Evolutionary conservation across 1,140 invertebrate species (phyloP).

Genomic region (Laupala kohalensis): DNA sequence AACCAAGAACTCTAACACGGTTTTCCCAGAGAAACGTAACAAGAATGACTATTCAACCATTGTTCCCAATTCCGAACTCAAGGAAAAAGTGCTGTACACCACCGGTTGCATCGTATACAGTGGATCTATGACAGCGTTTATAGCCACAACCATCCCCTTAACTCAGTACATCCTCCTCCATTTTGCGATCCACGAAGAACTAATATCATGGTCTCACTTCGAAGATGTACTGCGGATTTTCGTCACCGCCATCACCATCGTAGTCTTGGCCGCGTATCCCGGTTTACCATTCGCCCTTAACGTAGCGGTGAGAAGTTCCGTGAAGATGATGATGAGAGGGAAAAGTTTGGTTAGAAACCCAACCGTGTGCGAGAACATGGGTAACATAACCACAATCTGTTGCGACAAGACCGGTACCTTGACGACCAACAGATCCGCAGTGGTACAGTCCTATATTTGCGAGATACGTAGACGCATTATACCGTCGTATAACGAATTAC

Average conservation of each 20-base stretch:
- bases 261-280: conserved; percentile 98
- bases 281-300: conserved; percentile 96
- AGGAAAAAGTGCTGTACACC: conserved; percentile 45
- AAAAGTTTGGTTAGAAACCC: conserved; percentile 97
- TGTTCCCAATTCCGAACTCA: conserved; percentile 44
- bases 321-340: conserved; percentile 99
- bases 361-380: conserved; percentile 99
- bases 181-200: conserved; percentile 64
- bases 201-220: conserved; percentile 67
- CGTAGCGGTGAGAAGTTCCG: conserved; percentile 93
- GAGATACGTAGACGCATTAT: too few species aligned
- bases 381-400: conserved; percentile 97
- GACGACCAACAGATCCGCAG: conserved; percentile 77
- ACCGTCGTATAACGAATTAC: too few species aligned
- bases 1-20: background rate
- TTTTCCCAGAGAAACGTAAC: background rate
- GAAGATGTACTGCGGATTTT: conserved; percentile 90
- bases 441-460: conserved; percentile 85
- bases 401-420: conserved; percentile 98
- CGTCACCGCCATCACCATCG: conserved; percentile 98
- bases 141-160: conserved; percentile 91
- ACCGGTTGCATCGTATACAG: conserved; percentile 20
- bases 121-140: conserved; percentile 88
- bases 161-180: conserved; percentile 86
- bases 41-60: too few species aligned